Evolutionary conservation across 1,140 invertebrate genomes (phyloP).

Genomic region (Pomacea maculata): DNA sequence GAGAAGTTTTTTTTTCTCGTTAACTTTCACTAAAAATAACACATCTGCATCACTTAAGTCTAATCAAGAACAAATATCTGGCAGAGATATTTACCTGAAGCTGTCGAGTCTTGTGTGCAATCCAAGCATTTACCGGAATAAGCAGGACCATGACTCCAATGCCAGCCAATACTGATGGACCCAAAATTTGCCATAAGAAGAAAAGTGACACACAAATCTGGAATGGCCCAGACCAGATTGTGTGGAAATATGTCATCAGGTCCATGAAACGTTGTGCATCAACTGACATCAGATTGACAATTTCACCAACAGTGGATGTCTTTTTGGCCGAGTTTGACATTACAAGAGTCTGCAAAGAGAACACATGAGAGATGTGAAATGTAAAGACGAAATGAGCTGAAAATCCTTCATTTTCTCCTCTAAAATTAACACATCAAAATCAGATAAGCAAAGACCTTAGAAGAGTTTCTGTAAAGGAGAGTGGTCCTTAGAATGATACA

Average conservation of each 20-base stretch:
- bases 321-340: constrained; percentile 61
- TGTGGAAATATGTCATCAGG: constrained; percentile 82
- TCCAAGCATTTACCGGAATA: constrained; percentile 80
- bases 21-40: not conserved
- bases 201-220: constrained; percentile 89
- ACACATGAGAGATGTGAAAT: too few relatives aligned
- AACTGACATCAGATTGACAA: constrained; percentile 71
- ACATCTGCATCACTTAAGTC: not conserved
- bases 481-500: too few relatives aligned
- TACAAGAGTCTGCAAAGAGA: constrained; percentile 49
- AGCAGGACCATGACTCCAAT: constrained; percentile 65
- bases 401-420: too few relatives aligned
- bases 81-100: constrained; percentile 66
- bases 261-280: constrained; percentile 69
- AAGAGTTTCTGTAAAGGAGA: too few relatives aligned
- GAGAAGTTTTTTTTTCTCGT: not conserved
- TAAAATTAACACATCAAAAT: too few relatives aligned
- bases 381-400: too few relatives aligned
- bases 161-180: constrained; percentile 64
- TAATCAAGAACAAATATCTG: not conserved
- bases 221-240: constrained; percentile 95
- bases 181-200: constrained; percentile 85
- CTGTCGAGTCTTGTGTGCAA: constrained; percentile 79
- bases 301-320: constrained; percentile 71
- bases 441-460: too few relatives aligned